Conservation (phyloP, 2,113 vertebrate species). For the Pampusana beccarii region DNA sequence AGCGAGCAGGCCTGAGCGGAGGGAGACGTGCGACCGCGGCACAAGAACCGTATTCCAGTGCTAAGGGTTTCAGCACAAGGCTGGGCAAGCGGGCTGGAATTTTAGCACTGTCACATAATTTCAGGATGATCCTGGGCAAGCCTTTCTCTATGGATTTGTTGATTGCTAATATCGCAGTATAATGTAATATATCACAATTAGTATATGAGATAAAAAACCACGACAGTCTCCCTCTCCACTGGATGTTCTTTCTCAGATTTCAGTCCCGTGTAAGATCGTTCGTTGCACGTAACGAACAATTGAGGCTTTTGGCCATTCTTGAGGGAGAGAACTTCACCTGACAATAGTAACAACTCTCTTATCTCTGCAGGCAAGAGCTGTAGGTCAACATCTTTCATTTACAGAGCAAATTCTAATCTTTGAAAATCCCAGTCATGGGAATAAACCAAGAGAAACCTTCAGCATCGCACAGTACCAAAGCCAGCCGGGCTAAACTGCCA, state of each 20-base stretch:
- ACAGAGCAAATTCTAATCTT: neutral
- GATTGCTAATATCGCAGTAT: neutral
- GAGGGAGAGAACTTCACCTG: neutral
- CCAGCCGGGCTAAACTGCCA: neutral
- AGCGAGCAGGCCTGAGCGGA: too few relatives aligned
- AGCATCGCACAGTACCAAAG: neutral
- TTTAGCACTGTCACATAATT: neutral
- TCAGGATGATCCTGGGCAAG: neutral
- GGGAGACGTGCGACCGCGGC: rapidly evolving
- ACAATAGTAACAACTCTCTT: neutral
- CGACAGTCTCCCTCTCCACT: neutral
- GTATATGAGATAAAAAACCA: neutral
- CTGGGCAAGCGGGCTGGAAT: neutral
- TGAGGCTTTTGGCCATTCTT: neutral
- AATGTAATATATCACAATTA: neutral
- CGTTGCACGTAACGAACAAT: neutral
- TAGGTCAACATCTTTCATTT: neutral
- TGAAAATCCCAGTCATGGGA: neutral
- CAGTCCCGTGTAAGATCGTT: neutral
- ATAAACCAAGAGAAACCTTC: neutral
- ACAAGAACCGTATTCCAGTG: neutral
- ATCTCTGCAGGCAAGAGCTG: neutral
- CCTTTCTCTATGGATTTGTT: neutral
- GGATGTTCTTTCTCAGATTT: neutral
- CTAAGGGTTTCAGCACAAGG: neutral